Base-by-base conservation (phyloP, 2,113 vertebrate species). In the Tympanuchus pallidicinctus region DNA sequence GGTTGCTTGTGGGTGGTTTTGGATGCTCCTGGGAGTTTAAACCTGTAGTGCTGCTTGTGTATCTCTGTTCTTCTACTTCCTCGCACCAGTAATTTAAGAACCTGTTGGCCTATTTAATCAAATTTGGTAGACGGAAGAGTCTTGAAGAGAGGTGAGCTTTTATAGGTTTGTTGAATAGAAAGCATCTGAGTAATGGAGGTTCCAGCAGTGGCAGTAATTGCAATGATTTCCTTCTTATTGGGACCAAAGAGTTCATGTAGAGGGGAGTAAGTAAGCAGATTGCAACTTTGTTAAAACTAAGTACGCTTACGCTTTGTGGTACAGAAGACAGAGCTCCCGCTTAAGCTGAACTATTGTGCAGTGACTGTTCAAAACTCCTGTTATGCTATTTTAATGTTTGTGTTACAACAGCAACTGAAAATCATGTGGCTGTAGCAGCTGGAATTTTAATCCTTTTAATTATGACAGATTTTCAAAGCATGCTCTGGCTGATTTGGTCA, bases 391-490 rank as follows among this genome's bases (percentile, higher is more conserved):
- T 96, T 94, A 94, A 95, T 93, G 82, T 95, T 96, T 92, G 88
- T 94, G 67, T 96, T 96, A 87, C 63, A 95, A 92, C 90, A 95
- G 82, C 86, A 93, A 91, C 89, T 92, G 79, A 94, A 95, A 96
- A 96, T 95, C 92, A 96, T 71, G 77, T 91, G 89, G 77, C 93
- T 96, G 63, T 88, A 96, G 88, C 92, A 93, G 90, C 91, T 97
- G 90, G 92, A 97, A 93, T 97, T 96, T 96, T 96, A 95, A 90
- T 93, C 91, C 91, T 97, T 95, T 93, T 91, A 96, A 96, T 97
- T 96, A 95, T 96, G 93, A 93, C 74, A 92, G 92, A 78, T 95
- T 95, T 97, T 95, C 90, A 95, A 95, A 91, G 92, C 95, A 77
- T 94, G 93, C 91, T 97, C 90, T 96, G 77, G 72, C 92, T 93